Evolutionary conservation across 2,113 vertebrate species (phyloP), one percentile per base, ranked within the genome.

Genomic region (Nothoprocta perdicaria): DNA sequence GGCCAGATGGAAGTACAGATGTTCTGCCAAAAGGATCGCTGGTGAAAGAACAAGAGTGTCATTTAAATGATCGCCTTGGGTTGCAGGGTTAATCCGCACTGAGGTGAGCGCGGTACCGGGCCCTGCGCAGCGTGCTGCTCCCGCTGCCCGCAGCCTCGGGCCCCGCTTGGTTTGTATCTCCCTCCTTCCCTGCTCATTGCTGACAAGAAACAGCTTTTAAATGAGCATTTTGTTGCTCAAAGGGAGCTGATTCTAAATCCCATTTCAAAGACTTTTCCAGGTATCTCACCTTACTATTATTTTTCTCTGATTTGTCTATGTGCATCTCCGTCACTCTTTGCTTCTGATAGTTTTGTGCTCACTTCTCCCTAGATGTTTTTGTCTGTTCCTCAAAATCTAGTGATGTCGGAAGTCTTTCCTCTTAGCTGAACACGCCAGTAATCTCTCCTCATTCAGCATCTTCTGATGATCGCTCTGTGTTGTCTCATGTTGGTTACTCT

Each of bases 401-500:
- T 45, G 26, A 19, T 74, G 89, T 90, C 92, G 93, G 89, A 69
- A 92, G 89, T 85, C 89, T 75, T 94, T 87, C 22, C 75, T 77
- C 79, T 68, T 65, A 43, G 52, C 0, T 74, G 75, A 90, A 60
- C 2, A 5, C 85, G 95, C 89, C 96, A 94, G 81, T 80, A 93
- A 85, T 95, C 90, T 68, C 62, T 91, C 81, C 27, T 93, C 84
- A 74, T 93, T 93, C 95, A 94, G 45, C 75, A 78, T 88, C 79
- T 95, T 94, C 94, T 88, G 71, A 43, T 91, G 89, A 85, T 87
- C 60, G n/a, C 93, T 85, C 82, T 83, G 33, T 92, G 89, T 94
- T 94, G 72, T 83, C 72, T 83, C 87, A 23, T 91, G 72, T 52
- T 77, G 68, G 35, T 94, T 61, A 29, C 88, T 84, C 93, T 68